Percentiles rank a stretch among this genome's conserved stretches.
Conservation (phyloP, 2,888 invertebrate genomes). For the Fragum whitleyi region DNA sequence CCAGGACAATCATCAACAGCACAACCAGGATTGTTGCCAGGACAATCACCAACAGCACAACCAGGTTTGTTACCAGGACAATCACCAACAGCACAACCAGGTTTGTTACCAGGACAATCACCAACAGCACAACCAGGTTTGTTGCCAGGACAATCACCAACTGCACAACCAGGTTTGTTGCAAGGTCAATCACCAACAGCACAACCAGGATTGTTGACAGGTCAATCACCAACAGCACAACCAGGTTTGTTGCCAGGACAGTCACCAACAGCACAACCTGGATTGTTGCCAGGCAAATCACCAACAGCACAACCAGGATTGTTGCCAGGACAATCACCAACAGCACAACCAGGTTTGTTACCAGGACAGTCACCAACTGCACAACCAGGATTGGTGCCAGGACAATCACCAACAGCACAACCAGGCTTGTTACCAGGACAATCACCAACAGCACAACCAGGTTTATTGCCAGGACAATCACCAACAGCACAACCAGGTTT, state of each 20-base stretch:
- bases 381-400: slow-evolving; percentile 39
- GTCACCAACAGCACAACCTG: slow-evolving; percentile 22
- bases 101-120: slow-evolving; percentile 9
- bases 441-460: slow-evolving; percentile 56
- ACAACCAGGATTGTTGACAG: slow-evolving; percentile 22
- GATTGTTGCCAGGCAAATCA: slow-evolving; percentile 21
- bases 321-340: slow-evolving; percentile 37
- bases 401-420: slow-evolving; percentile 50
- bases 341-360: slow-evolving; percentile 44
- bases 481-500: slow-evolving; percentile 53
- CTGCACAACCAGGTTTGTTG: slow-evolving; percentile 22
- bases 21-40: slow-evolving; percentile 34
- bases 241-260: slow-evolving; percentile 26
- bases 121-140: slow-evolving; percentile 27
- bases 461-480: slow-evolving; percentile 39
- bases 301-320: slow-evolving; percentile 56
- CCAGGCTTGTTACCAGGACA: slow-evolving; percentile 46
- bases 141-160: slow-evolving; percentile 26
- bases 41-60: slow-evolving; percentile 52
- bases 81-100: slow-evolving; percentile 45
- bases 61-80: slow-evolving; percentile 43
- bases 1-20: slow-evolving; percentile 56
- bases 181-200: slow-evolving; percentile 28
- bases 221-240: slow-evolving; percentile 27
- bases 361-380: slow-evolving; percentile 53